A percentile compares a stretch with the other conserved stretches of the same genome.
Conservation (phyloP, 2,113 vertebrate species). For the Eupsittula cactorum region DNA sequence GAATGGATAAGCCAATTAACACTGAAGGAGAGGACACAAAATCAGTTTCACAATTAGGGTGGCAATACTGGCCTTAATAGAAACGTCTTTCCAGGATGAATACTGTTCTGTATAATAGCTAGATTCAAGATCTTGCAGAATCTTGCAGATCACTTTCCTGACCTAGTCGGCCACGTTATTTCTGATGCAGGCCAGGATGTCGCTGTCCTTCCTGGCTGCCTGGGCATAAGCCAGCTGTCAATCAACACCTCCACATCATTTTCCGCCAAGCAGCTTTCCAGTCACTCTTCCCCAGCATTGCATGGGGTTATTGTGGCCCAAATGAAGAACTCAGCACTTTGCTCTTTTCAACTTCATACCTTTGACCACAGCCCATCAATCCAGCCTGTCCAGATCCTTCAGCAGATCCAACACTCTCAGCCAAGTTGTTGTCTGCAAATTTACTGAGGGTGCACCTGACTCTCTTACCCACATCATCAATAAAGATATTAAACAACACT, state of each 20-base stretch:
- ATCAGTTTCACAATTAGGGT: not conserved
- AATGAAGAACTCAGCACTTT: not conserved
- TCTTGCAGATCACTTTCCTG: not conserved
- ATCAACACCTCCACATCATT: not conserved
- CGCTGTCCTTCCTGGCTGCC: fast-evolving
- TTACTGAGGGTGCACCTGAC: not conserved
- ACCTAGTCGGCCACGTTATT: fast-evolving
- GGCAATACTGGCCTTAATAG: not conserved
- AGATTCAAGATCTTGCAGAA: not conserved
- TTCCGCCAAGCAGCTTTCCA: not conserved
- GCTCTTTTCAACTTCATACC: not conserved
- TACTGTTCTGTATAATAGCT: not conserved
- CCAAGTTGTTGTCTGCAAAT: not conserved
- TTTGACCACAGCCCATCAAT: not conserved
- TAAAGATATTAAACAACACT: not conserved
- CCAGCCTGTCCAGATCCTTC: not conserved
- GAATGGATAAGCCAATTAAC: not conserved
- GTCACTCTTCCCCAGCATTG: fast-evolving
- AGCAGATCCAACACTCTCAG: not conserved
- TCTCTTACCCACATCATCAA: not conserved
- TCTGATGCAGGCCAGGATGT: not conserved
- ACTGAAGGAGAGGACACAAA: not conserved
- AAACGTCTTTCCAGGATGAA: not conserved
- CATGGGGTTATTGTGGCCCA: fast-evolving
- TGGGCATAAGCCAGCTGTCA: not conserved